These are phyloP conservation scores for Trachelus stipa DNA, from an alignment of 2,888 invertebrate species.

Conservation along the genomic window DNA sequence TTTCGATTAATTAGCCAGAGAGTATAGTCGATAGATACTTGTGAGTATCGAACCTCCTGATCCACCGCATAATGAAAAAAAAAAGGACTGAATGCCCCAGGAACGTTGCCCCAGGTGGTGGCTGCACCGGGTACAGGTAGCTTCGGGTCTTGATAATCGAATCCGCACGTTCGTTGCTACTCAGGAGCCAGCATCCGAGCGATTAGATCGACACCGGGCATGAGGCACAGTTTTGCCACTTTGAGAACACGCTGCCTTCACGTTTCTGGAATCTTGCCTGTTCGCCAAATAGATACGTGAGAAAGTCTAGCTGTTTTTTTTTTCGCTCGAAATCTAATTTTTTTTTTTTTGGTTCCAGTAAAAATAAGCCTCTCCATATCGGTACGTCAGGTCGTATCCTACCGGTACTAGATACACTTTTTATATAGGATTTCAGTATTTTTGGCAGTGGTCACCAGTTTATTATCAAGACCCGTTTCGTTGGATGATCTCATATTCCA, in stretches of 20 bases:
- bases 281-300: not conserved
- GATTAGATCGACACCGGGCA: not conserved
- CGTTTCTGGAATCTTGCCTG: not conserved
- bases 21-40: conserved; percentile 21
- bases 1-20: conserved; percentile 53
- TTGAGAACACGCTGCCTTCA: not conserved
- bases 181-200: not conserved
- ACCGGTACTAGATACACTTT: not conserved
- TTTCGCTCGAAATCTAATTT: not conserved
- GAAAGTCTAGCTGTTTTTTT: no score
- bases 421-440: not conserved
- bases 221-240: not conserved
- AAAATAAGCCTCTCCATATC: not conserved
- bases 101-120: not conserved
- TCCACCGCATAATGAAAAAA: not conserved
- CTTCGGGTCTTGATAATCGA: conserved; percentile 46
- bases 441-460: not conserved
- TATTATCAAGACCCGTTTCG: not conserved
- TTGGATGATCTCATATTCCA: no score
- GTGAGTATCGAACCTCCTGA: not conserved
- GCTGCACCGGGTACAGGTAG: not conserved
- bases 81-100: not conserved
- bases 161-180: conserved; percentile 44
- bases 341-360: not conserved
- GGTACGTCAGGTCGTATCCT: no score